Evolutionary conservation across 2,113 vertebrate species (phyloP), one percentile per base, ranked within the genome.

Genomic region (Cervus canadensis): DNA sequence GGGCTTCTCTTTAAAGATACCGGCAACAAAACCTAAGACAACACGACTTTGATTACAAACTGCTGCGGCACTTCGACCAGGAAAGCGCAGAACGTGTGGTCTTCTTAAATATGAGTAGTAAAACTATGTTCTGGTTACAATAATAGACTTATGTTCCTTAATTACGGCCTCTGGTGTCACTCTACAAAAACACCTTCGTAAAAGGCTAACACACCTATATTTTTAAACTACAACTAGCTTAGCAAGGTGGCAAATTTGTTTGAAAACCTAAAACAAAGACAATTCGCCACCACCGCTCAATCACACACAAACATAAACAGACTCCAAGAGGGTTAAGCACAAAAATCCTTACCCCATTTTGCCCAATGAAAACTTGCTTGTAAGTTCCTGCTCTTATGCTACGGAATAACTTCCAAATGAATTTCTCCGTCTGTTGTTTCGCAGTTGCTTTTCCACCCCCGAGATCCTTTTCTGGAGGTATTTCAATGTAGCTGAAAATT

Each of bases 261-360:
- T 74, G 82, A 62, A 95, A 93, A 87, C 64, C 76, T n/a, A 52
- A 95, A 87, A 64, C 82, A 87, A 71, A 82, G 28, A 86, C 40
- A 87, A 62, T 26, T 23, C 45, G 40, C 59, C 79, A 45, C 48
- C 87, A 67, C 23, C 6, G 7, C 62, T 93, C 82, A 79, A 7
- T 52, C 9, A 79, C 71, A 86, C 67, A 90, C 90, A 89, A 7
- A 71, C 64, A 87, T 13, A 36, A 30, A 96, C 78, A 95, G 16
- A 74, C 19, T 45, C 40, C 19, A 95, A 91, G 64, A 60, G 28
- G 19, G 87, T 91, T 82, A 91, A 95, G 43, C 92, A 97, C 88
- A 95, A 87, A 83, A 91, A 96, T 98, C 85, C 99, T 99, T 99
- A 99, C 99, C 99, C 99, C 98, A 99, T 98, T 98, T 98, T 98